Conservation (phyloP, 2,888 invertebrate species). For the Uloborus plumipes region DNA sequence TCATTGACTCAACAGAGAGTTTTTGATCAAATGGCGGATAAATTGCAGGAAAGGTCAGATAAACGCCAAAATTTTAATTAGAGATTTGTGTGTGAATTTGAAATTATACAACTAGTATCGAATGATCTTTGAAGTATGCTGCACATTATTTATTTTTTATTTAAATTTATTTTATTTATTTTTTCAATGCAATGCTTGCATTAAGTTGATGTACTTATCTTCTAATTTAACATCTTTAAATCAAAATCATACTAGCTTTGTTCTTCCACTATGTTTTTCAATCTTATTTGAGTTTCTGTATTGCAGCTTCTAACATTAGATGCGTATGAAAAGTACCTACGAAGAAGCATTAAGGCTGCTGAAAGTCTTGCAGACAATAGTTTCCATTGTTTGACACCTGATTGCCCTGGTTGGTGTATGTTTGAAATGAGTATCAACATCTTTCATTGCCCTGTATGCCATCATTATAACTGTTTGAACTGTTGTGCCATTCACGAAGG, state of each 20-base stretch:
- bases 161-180: too few species aligned
- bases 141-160: too few species aligned
- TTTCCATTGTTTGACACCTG: constrained; percentile 90
- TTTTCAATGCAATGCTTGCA: not conserved
- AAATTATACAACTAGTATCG: too few species aligned
- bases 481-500: constrained; percentile 80
- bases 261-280: too few species aligned
- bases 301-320: constrained; percentile 78
- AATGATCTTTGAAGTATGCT: too few species aligned
- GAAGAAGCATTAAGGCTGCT: constrained; percentile 83
- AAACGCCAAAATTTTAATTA: too few species aligned
- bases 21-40: too few species aligned
- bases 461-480: constrained; percentile 83
- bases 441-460: constrained; percentile 88
- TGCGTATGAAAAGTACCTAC: constrained; percentile 84
- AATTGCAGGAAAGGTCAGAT: too few species aligned
- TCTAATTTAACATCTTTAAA: too few species aligned
- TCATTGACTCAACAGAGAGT: too few species aligned
- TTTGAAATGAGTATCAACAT: constrained; percentile 87
- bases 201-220: not conserved
- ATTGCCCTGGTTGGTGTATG: constrained; percentile 91
- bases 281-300: constrained; percentile 3
- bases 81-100: too few species aligned
- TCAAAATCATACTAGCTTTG: too few species aligned
- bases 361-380: constrained; percentile 84